Evolutionary conservation across 2,888 invertebrate species (phyloP), one percentile per base, ranked within the genome.

Genomic region (Phyllotreta striolata): DNA sequence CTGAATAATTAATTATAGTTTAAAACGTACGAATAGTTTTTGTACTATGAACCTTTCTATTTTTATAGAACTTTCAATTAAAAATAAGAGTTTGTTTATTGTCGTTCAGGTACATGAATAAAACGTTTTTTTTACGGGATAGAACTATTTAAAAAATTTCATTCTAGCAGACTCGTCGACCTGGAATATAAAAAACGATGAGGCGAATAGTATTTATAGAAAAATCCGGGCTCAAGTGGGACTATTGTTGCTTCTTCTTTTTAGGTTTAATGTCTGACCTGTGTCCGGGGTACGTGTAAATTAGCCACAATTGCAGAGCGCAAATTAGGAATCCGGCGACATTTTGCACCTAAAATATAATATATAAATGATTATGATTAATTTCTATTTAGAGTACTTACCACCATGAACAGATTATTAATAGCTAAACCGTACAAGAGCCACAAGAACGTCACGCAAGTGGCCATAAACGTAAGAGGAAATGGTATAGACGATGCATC

Each of bases 401-500:
- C 93, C 74, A 91, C 84, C 74, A 95, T 85, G 81, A 93, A 93
- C 63, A 83, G 78, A 79, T 95, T 93, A 68, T 87, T 82, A 62
- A 94, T 84, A 46, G 92, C 87, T 70, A 91, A 83, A 9, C 94
- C 95, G 79, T 95, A 95, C 0, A 91, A 75, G 56, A 91, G 83
- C 95, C 95, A 95, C 77, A 89, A 86, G 68, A 87, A 84, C 24
- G 91, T 87, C 9, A 96, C 93, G 5, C 93, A 75, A 37, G 93
- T 87, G 68, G 92, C 95, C 71, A 92, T 90, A 39, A 93, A 81
- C 74, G 95, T 95, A 63, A 97, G 85, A 6, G 95, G 93, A 79
- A 96, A 93, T 4, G 96, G 96, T 81, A 98, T 84, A 40, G 89
- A 88, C 66, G 91, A 93, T 0, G 96, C 93, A 79, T 91, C 93